A percentile compares a stretch with the other conserved stretches of the same genome.
phyloP scores from a whole-genome alignment of 1,140 invertebrate species.

The Polyergus mexicanus region DNA sequence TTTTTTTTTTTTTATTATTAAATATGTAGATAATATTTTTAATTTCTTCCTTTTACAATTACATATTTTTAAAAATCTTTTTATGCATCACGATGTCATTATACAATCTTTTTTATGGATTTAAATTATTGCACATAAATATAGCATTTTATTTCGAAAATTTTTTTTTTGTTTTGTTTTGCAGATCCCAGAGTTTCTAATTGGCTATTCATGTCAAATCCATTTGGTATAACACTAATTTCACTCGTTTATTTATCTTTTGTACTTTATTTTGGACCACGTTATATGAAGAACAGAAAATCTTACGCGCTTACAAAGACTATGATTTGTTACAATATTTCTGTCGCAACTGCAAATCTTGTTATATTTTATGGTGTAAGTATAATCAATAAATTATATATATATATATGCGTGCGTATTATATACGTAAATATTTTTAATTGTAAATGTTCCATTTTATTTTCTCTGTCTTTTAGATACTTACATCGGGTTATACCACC shows the following conservation, averaged over 20 bases:
- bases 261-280: conserved; percentile 88
- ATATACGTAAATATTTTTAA: neutral
- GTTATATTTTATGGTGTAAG: conserved; percentile 86
- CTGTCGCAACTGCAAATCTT: conserved; percentile 85
- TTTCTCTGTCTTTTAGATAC: conserved; percentile 73
- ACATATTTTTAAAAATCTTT: neutral
- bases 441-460: neutral
- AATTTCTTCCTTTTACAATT: neutral
- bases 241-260: conserved; percentile 87
- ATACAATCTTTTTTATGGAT: neutral
- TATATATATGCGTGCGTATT: no score
- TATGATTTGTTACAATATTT: conserved; percentile 88
- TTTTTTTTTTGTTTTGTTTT: conserved; percentile 72
- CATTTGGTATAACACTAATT: conserved; percentile 87
- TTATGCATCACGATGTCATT: neutral
- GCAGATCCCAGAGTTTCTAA: conserved; percentile 93
- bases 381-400: conserved; percentile 13
- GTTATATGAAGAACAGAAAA: conserved; percentile 88
- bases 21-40: neutral
- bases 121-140: conserved; percentile 2
- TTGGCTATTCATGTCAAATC: conserved; percentile 91
- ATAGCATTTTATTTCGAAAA: no score
- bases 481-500: conserved; percentile 82
- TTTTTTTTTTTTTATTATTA: neutral
- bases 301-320: conserved; percentile 87